These are phyloP conservation scores for Phoenoteleia sp. DNA, from an alignment of 2,888 invertebrate genomes.

Conservation along the genomic window DNA sequence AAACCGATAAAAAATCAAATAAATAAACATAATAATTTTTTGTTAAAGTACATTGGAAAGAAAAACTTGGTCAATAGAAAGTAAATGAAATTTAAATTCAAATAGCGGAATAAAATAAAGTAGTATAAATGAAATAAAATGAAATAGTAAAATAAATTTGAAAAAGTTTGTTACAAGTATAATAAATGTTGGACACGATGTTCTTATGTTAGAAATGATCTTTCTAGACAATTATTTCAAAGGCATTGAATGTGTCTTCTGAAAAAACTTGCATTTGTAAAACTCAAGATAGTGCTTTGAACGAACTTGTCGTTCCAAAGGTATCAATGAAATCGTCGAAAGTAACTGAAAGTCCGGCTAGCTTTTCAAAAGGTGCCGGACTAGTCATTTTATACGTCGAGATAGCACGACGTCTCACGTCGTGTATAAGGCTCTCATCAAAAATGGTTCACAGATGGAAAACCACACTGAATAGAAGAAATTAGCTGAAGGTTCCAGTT, in stretches of 20 bases:
- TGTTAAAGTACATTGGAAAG: too few species aligned
- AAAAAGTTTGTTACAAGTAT: too few species aligned
- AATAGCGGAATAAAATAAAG: too few species aligned
- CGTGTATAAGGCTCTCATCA: constrained; percentile 75
- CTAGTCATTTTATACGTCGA: constrained; percentile 52
- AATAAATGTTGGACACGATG: too few species aligned
- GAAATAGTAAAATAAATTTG: too few species aligned
- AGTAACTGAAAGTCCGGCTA: constrained; percentile 55
- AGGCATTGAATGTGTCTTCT: constrained; percentile 33
- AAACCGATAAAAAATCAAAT: too few species aligned
- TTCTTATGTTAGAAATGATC: too few species aligned
- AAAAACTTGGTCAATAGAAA: too few species aligned
- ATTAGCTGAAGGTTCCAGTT: constrained; percentile 77
- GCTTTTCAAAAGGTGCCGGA: constrained; percentile 49
- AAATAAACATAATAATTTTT: too few species aligned
- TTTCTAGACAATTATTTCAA: constrained; percentile 54
- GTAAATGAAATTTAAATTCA: too few species aligned
- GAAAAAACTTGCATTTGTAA: constrained; percentile 36
- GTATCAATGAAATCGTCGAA: constrained; percentile 62
- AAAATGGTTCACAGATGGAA: constrained; percentile 75
- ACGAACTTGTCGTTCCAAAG: constrained; percentile 50
- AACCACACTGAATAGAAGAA: constrained; percentile 78
- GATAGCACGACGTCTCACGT: constrained; percentile 49
- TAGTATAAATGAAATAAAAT: too few species aligned
- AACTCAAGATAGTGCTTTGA: constrained; percentile 41